Evolutionary conservation across 2,888 invertebrate species (phyloP), one percentile per base, ranked within the genome.

Genomic region (Bellardia bayeri): DNA sequence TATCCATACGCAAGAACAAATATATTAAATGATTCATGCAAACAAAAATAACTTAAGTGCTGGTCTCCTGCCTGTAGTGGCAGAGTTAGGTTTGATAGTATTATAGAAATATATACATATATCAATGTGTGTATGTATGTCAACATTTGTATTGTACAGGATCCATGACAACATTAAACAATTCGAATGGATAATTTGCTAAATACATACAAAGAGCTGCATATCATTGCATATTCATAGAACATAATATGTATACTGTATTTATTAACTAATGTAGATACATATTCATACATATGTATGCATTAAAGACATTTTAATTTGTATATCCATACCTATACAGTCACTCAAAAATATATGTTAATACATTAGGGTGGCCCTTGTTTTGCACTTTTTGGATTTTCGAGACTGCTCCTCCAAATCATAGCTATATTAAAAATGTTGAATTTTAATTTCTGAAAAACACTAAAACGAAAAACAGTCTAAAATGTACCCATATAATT

Each of bases 91-190:
- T 33, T 40, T 74, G 14, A 7, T 71, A 40, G 16, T 56, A 42
- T 72, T 56, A 42, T 61, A 40, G 61, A 1, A 42, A 42, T 42
- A 14, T 37, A 37, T 3, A 37, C 4, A 4, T 33, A 33, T 33
- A 5, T 33, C 33, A 33, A 33, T 33, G 33, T 33, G 2, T 33
- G 23, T 23, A 23, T 23, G 23, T 23, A 23, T 23, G 0, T 37
- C 0, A 6, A 37, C 37, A 37, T 74, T 5, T 30, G 13, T 30
- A 13, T 49, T 68, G 68, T 45, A 79, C 33, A 69, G 49, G 42
- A 58, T 61, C 42, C 33, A 76, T 82, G 51, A 61, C 82, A 69
- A 82, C 63, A 76, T 30, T 51, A 63, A 76, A 69, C 75, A 76
- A 63, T 37, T 16, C 49, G 61, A 68, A 69, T 63, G 30, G 33